Conservation (phyloP, 1,140 invertebrate species). For the Goniozus legneri region DNA sequence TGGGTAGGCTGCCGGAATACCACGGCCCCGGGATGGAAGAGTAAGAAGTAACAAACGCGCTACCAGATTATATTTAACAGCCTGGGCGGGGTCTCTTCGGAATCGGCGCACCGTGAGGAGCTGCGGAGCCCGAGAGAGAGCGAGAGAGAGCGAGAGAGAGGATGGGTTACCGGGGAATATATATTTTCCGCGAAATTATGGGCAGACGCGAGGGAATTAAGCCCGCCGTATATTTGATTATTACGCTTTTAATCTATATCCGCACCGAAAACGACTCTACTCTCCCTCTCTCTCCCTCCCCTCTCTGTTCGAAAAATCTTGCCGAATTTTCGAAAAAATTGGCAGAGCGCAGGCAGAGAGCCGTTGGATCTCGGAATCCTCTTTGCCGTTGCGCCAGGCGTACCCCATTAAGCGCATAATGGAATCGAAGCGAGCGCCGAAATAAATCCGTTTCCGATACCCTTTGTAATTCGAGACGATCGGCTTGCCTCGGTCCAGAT, state of each 20-base stretch:
- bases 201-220: slow-evolving; percentile 44
- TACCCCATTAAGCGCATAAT: slow-evolving; percentile 28
- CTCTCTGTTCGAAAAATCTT: too few species aligned
- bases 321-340: too few species aligned
- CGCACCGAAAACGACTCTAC: background rate
- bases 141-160: too few species aligned
- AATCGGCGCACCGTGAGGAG: too few species aligned
- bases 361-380: too few species aligned
- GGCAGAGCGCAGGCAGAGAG: too few species aligned
- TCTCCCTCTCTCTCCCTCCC: background rate
- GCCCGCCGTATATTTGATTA: slow-evolving; percentile 50
- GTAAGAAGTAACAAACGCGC: slow-evolving; percentile 51
- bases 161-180: too few species aligned
- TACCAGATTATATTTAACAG: slow-evolving; percentile 50
- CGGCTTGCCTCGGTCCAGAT: slow-evolving; percentile 29
- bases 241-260: slow-evolving; percentile 53
- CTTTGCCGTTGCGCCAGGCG: background rate
- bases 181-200: slow-evolving; percentile 47
- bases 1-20: slow-evolving; percentile 9
- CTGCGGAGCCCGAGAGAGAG: too few species aligned
- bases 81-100: slow-evolving; percentile 27
- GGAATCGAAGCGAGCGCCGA: slow-evolving; percentile 27
- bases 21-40: slow-evolving; percentile 20
- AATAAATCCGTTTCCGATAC: slow-evolving; percentile 46
- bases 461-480: slow-evolving; percentile 48